phyloP scores from a whole-genome alignment of 2,888 invertebrate species.

The Muscina levida region DNA sequence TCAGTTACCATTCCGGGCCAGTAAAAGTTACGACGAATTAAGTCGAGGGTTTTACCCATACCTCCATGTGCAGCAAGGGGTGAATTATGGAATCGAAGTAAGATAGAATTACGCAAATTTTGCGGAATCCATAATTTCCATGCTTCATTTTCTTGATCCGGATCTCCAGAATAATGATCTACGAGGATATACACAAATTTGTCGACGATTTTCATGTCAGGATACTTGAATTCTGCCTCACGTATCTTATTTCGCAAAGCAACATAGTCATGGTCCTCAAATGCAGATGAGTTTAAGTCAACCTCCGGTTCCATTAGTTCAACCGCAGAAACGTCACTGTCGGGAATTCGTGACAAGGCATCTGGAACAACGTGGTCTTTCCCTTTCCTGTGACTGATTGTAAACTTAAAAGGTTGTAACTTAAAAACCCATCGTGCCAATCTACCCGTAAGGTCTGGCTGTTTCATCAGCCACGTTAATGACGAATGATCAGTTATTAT shows the following conservation, averaged over 20 bases:
- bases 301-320: no score
- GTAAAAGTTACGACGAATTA: no score
- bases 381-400: slow-evolving; percentile 6
- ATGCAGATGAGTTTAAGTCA: no score
- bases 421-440: no score
- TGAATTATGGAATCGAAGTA: not conserved
- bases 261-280: no score
- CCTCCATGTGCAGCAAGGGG: not conserved
- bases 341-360: not conserved
- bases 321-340: not conserved
- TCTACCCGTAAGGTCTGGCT: no score
- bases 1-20: no score
- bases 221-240: not conserved
- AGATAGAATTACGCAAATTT: not conserved
- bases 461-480: no score
- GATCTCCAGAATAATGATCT: not conserved
- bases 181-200: not conserved
- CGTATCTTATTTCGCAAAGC: no score
- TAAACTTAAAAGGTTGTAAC: no score
- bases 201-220: no score
- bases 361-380: slow-evolving; percentile 4
- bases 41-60: not conserved
- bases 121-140: slow-evolving; percentile 9
- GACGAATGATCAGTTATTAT: no score
- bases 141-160: not conserved